A percentile compares a stretch with the other conserved stretches of the same genome.
Conservation (phyloP, 1,140 invertebrate genomes). For the Bicyclus anynana region DNA sequence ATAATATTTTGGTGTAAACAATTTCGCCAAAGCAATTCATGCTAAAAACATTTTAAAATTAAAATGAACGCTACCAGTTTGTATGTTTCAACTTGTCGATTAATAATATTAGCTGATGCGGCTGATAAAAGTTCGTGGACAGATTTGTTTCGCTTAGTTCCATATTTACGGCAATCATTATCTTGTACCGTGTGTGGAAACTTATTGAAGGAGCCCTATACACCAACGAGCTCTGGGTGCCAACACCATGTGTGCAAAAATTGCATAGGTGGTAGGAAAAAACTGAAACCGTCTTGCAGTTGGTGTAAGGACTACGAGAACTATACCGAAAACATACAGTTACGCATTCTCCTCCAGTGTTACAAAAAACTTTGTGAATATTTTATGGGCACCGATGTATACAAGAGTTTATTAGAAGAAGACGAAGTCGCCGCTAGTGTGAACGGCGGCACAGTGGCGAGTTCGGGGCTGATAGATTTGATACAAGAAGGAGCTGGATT, state of each 20-base stretch:
- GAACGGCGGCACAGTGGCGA: conserved; percentile 72
- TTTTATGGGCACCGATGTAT: conserved; percentile 84
- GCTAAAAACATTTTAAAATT: conserved; percentile 47
- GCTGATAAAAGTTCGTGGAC: conserved; percentile 85
- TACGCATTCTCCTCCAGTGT: conserved; percentile 89
- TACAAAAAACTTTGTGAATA: conserved; percentile 93
- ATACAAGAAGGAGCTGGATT: conserved; percentile 89
- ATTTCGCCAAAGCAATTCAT: conserved; percentile 47
- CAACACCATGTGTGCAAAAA: conserved; percentile 91
- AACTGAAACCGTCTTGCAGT: conserved; percentile 88
- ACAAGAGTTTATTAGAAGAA: conserved; percentile 79
- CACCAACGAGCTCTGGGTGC: conserved; percentile 88
- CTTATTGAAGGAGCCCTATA: conserved; percentile 88
- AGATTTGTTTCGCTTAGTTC: conserved; percentile 89
- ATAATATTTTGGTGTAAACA: conserved; percentile 66
- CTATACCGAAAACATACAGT: conserved; percentile 89
- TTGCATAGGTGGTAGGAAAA: conserved; percentile 90
- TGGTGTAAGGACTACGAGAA: conserved; percentile 91
- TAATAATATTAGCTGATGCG: conserved; percentile 82
- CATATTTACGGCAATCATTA: conserved; percentile 90
- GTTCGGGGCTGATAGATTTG: conserved; percentile 82
- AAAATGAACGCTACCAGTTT: conserved; percentile 91
- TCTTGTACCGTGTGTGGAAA: conserved; percentile 93
- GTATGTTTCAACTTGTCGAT: conserved; percentile 89
- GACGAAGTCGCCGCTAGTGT: conserved; percentile 68